phyloP scores from a whole-genome alignment of 2,113 vertebrate species.

The Erpornis zantholeuca region DNA sequence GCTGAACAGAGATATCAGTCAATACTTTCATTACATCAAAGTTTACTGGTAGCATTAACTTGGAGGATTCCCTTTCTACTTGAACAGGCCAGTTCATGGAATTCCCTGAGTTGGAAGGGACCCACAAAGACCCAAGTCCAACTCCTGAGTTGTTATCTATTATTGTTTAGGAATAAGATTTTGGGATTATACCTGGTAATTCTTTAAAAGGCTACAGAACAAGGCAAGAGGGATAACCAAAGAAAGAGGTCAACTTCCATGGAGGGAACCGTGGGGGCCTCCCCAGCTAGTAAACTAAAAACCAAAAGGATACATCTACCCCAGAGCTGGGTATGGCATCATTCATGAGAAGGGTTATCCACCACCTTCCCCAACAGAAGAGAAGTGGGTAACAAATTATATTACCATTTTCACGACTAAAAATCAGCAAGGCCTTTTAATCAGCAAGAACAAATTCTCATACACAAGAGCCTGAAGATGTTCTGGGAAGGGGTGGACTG shows the following conservation, averaged over 20 bases:
- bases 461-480: not conserved
- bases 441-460: not conserved
- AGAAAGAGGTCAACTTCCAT: not conserved
- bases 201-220: not conserved
- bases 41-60: not conserved
- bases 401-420: not conserved
- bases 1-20: not conserved
- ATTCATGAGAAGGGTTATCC: not conserved
- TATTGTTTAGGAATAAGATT: not conserved
- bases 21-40: not conserved
- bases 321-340: not conserved
- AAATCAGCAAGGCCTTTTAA: not conserved
- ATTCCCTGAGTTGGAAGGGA: not conserved
- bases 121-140: not conserved
- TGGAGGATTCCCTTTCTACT: not conserved
- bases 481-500: not conserved
- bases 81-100: not conserved
- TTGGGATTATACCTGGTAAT: not conserved
- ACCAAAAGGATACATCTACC: not conserved
- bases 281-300: not conserved
- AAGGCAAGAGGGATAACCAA: not conserved
- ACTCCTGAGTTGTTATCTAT: not conserved
- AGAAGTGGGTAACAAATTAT: not conserved
- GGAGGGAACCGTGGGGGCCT: not conserved
- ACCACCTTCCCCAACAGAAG: not conserved